Evolutionary conservation across 1,140 invertebrate genomes (phyloP).

Genomic region (Rhynchophorus ferrugineus): DNA sequence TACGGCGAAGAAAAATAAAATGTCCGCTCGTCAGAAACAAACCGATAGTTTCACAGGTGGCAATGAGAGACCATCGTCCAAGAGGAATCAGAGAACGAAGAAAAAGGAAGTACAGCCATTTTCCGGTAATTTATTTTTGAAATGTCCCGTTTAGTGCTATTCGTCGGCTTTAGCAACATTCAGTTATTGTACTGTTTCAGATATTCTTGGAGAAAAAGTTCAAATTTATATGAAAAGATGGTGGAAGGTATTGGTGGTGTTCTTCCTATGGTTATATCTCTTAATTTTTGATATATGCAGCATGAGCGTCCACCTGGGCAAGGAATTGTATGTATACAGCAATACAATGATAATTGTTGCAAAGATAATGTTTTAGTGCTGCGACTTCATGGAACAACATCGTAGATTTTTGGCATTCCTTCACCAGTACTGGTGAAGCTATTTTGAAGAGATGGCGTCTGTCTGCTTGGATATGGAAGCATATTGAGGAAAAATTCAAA

Average conservation of each 20-base stretch:
- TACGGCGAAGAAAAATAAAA: slow-evolving; percentile 32
- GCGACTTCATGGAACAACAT: slow-evolving; percentile 32
- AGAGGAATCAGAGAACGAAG: slow-evolving; percentile 33
- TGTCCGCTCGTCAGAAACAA: slow-evolving; percentile 22
- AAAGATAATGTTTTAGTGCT: slow-evolving; percentile 23
- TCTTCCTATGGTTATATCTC: slow-evolving; percentile 67
- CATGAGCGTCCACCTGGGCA: slow-evolving; percentile 65
- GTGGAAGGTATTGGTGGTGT: slow-evolving; percentile 58
- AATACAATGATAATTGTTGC: background rate
- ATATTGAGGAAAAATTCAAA: slow-evolving; percentile 36
- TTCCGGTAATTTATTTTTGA: slow-evolving; percentile 30
- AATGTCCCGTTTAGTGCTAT: background rate
- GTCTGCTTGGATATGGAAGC: slow-evolving; percentile 37
- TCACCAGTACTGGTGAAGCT: slow-evolving; percentile 28
- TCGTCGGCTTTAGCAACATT: background rate
- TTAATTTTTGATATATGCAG: slow-evolving; percentile 68
- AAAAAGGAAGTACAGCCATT: slow-evolving; percentile 33
- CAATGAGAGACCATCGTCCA: slow-evolving; percentile 32
- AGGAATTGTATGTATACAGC: slow-evolving; percentile 68
- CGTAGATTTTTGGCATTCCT: slow-evolving; percentile 27
- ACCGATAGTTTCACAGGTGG: slow-evolving; percentile 26
- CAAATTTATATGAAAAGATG: slow-evolving; percentile 56
- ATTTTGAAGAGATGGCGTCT: slow-evolving; percentile 33
- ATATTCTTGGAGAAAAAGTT: slow-evolving; percentile 38
- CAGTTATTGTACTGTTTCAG: too few relatives aligned